Percentiles rank a stretch among this genome's conserved stretches.
These are phyloP conservation scores for Mythimna loreyi DNA, from an alignment of 2,888 invertebrate species.

Conservation along the genomic window DNA sequence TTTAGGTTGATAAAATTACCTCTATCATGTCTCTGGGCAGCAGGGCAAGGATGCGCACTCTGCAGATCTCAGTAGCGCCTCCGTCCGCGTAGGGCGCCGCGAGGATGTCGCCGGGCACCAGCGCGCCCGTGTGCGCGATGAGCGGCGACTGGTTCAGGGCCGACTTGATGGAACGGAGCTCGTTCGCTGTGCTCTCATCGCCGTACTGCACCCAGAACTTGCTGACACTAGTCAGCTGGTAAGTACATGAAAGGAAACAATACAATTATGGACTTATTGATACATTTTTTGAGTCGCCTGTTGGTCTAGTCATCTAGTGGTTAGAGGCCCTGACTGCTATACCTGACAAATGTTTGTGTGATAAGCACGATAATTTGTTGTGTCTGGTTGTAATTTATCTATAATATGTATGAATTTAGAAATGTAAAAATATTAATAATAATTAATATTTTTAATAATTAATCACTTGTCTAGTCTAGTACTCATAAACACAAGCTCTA, in stretches of 20 bases:
- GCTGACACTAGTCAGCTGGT: conserved; percentile 91
- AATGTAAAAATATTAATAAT: no score
- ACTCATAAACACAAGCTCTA: no score
- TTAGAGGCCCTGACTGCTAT: no score
- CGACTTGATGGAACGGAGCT: conserved; percentile 66
- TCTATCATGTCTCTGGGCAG: conserved; percentile 80
- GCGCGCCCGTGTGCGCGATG: conserved; percentile 66
- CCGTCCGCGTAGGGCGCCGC: conserved; percentile 90
- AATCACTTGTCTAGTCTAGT: no score
- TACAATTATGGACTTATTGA: no score
- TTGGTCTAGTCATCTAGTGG: no score
- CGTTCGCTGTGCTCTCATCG: conserved; percentile 82
- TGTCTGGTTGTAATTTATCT: no score
- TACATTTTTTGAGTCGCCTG: no score
- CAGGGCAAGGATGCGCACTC: conserved; percentile 89
- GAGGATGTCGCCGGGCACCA: conserved; percentile 87
- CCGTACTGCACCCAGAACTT: conserved; percentile 93
- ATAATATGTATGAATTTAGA: no score
- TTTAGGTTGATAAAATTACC: conserved; percentile 62
- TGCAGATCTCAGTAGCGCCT: conserved; percentile 75
- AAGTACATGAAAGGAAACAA: conserved; percentile 1
- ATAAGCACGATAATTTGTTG: no score
- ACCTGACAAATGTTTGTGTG: no score
- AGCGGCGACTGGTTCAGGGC: conserved; percentile 70
- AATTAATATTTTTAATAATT: no score